Evolutionary conservation across 2,113 vertebrate species (phyloP).

Genomic region (Micronisus gabar): DNA sequence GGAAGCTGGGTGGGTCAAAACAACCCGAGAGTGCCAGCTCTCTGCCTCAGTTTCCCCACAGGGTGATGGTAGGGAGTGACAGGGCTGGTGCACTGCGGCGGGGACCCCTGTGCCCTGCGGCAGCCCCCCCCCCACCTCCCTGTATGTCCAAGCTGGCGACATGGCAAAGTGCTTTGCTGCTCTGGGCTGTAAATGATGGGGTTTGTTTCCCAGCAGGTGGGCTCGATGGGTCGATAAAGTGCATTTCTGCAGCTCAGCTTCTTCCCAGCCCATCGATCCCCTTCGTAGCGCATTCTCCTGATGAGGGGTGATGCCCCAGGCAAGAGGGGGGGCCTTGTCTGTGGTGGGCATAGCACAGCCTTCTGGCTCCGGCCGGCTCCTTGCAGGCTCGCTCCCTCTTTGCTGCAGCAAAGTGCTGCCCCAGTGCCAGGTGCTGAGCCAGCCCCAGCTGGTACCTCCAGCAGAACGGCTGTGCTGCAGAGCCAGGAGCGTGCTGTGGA

Average conservation of each 20-base stretch:
- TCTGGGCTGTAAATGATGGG: neutral
- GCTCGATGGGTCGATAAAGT: conserved; percentile 27
- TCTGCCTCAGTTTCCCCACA: neutral
- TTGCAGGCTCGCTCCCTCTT: neutral
- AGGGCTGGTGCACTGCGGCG: neutral
- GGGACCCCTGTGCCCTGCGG: no score
- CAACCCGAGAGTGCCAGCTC: accelerated
- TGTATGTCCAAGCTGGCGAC: accelerated
- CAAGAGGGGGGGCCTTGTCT: accelerated
- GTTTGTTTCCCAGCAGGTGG: conserved; percentile 43
- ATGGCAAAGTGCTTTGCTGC: neutral
- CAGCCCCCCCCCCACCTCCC: neutral
- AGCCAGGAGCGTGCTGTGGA: accelerated
- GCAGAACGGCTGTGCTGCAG: accelerated
- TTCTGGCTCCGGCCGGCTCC: accelerated
- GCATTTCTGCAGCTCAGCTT: conserved; percentile 34
- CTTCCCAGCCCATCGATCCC: neutral
- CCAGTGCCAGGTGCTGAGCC: neutral
- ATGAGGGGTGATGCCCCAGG: neutral
- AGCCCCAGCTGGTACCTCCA: accelerated
- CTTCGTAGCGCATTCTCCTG: neutral
- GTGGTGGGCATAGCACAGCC: neutral
- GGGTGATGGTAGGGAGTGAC: accelerated
- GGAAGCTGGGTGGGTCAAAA: neutral
- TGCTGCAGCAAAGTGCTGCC: neutral